Evolutionary conservation across 2,888 invertebrate species (phyloP).

Genomic region (Andrena praecox): DNA sequence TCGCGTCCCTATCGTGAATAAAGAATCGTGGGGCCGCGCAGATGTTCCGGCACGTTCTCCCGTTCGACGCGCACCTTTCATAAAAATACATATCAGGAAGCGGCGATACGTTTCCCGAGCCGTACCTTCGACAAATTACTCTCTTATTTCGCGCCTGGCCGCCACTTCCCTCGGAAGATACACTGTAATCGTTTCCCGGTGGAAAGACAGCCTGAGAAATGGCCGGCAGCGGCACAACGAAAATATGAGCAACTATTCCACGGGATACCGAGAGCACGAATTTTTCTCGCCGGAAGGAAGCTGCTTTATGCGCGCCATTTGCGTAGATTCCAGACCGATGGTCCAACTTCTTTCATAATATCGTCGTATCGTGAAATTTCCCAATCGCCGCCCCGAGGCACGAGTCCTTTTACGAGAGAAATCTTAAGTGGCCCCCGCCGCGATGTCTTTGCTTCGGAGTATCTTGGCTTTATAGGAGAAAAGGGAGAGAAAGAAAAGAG

Average conservation of each 20-base stretch:
- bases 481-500: no score
- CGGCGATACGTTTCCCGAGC: constrained; percentile 34
- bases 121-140: constrained; percentile 64
- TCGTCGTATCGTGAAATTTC: constrained; percentile 7
- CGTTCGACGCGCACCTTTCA: constrained; percentile 26
- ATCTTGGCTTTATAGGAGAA: no score
- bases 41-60: constrained; percentile 32
- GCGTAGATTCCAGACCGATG: constrained; percentile 9
- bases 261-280: background rate
- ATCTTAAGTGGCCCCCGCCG: background rate
- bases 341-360: background rate
- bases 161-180: constrained; percentile 39
- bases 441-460: background rate
- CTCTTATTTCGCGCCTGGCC: constrained; percentile 53
- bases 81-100: constrained; percentile 30
- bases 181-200: constrained; percentile 48
- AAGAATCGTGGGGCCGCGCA: constrained; percentile 54
- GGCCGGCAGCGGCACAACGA: constrained; percentile 19
- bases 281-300: constrained; percentile 7
- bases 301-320: constrained; percentile 21
- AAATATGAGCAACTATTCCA: constrained; percentile 38
- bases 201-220: constrained; percentile 48
- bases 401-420: background rate
- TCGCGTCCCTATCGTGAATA: constrained; percentile 53
- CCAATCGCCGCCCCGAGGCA: background rate